Percentiles rank a stretch among this genome's conserved stretches.
These are phyloP conservation scores for Panzeria rudis DNA, from an alignment of 2,888 invertebrate genomes.

Conservation along the genomic window DNA sequence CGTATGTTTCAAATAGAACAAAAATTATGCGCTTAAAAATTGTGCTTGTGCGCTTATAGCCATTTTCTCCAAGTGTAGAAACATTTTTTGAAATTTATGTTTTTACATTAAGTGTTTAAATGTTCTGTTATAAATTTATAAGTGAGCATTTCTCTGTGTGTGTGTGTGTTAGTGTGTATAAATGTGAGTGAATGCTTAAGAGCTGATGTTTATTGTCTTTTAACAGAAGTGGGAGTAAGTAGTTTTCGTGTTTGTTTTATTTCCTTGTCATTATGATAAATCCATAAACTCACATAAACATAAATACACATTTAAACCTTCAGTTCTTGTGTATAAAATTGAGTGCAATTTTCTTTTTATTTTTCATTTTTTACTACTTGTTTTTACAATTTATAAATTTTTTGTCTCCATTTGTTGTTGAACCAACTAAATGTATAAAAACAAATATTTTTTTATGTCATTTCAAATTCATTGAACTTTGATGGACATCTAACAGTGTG, in stretches of 20 bases:
- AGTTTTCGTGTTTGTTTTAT: conserved; percentile 41
- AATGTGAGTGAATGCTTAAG: conserved; percentile 39
- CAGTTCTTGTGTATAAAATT: conserved; percentile 37
- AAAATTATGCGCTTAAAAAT: too few species aligned
- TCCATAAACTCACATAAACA: conserved; percentile 10
- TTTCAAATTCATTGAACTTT: conserved; percentile 69
- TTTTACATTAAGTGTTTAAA: conserved; percentile 33
- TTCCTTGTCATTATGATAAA: conserved; percentile 49
- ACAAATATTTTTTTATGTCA: conserved; percentile 4
- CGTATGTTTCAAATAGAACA: too few species aligned
- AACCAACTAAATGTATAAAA: neutral
- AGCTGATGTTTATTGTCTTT: conserved; percentile 54
- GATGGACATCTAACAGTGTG: conserved; percentile 58
- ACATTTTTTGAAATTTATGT: neutral
- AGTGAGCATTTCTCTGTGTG: neutral
- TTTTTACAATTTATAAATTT: conserved; percentile 17
- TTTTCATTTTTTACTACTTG: neutral
- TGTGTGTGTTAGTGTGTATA: neutral
- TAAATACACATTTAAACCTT: conserved; percentile 19
- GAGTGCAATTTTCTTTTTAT: conserved; percentile 54
- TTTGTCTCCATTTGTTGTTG: conserved; percentile 15
- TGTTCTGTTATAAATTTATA: conserved; percentile 40
- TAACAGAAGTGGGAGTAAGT: conserved; percentile 47
- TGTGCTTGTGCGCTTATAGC: too few species aligned
- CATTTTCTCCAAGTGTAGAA: neutral